These are phyloP conservation scores for Eolophus roseicapilla DNA, from an alignment of 2,113 vertebrate species.

Conservation along the genomic window DNA sequence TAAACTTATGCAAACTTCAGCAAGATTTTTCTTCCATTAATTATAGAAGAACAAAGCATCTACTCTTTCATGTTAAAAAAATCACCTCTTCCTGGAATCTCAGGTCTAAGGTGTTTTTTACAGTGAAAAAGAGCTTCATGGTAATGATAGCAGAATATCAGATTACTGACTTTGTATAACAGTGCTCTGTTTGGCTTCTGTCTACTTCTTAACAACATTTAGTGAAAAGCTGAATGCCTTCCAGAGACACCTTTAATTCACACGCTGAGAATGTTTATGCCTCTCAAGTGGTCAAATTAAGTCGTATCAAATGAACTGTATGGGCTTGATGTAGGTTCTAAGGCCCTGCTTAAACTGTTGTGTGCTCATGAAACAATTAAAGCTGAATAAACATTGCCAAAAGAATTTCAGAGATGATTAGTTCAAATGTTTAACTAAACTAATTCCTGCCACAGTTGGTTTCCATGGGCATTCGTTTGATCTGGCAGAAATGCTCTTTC, in stretches of 20 bases:
- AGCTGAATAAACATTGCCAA: constrained; percentile 33
- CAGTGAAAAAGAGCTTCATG: constrained; percentile 12
- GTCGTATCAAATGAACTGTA: constrained; percentile 4
- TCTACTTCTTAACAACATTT: constrained; percentile 26
- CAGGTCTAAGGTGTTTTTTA: constrained; percentile 27
- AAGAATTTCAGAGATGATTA: constrained; percentile 44
- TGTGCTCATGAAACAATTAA: constrained; percentile 40
- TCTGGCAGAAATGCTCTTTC: constrained; percentile 24
- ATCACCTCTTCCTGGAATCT: constrained; percentile 18
- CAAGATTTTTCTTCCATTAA: neutral
- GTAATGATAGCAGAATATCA: constrained; percentile 49
- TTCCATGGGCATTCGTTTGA: constrained; percentile 2
- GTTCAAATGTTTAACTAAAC: constrained; percentile 44
- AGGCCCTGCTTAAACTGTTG: constrained; percentile 22
- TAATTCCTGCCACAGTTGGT: neutral
- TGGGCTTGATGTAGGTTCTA: constrained; percentile 13
- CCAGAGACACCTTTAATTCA: constrained; percentile 50
- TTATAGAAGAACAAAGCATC: constrained; percentile 27
- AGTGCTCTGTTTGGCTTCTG: constrained; percentile 39
- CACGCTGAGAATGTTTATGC: constrained; percentile 40
- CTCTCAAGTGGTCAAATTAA: constrained; percentile 65
- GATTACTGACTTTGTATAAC: constrained; percentile 2
- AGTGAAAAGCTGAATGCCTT: constrained; percentile 28
- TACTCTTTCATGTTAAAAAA: constrained; percentile 21
- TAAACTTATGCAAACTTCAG: neutral